These are phyloP conservation scores for Malacoraja senta DNA, from an alignment of 2,797 vertebrate genomes.

Conservation along the genomic window DNA sequence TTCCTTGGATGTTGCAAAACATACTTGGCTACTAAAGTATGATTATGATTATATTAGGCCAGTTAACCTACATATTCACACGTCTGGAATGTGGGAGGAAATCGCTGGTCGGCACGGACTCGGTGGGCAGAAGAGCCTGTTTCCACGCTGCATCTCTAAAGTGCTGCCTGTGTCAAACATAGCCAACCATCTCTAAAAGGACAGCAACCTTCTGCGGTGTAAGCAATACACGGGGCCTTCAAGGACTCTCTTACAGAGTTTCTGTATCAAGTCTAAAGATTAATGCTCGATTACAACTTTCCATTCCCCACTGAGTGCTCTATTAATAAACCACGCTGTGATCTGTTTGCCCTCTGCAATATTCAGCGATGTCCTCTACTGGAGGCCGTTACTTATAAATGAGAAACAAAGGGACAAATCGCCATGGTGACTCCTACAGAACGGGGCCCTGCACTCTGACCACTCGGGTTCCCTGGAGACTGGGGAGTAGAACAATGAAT, in stretches of 20 bases:
- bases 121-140: not conserved
- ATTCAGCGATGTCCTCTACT: not conserved
- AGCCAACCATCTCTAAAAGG: not conserved
- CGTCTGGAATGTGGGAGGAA: no score
- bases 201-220: not conserved
- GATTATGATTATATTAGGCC: no score
- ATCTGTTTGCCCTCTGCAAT: not conserved
- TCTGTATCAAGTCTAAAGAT: slow-evolving; percentile 7
- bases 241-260: not conserved
- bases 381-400: not conserved
- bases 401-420: not conserved
- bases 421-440: not conserved
- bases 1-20: no score
- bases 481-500: not conserved
- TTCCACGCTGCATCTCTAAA: not conserved
- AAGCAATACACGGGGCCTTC: not conserved
- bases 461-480: not conserved
- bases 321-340: not conserved
- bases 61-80: no score
- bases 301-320: not conserved
- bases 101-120: no score
- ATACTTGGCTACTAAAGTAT: no score
- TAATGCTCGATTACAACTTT: not conserved
- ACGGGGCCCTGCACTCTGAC: not conserved
- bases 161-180: not conserved